phyloP scores from a whole-genome alignment of 2,888 invertebrate genomes.

The Bombylius discolor region DNA sequence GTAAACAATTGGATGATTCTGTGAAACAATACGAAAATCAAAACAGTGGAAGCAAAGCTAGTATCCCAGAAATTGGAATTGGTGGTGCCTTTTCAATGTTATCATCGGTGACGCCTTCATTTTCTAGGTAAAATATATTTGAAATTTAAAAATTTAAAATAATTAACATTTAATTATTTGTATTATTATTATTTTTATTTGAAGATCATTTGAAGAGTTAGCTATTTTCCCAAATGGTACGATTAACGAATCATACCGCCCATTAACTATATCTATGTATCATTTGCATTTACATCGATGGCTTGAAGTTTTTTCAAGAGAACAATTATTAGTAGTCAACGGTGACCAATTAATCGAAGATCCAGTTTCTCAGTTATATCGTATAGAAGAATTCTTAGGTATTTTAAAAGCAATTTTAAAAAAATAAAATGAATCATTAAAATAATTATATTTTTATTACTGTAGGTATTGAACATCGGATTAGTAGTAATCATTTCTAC shows the following conservation, averaged over 20 bases:
- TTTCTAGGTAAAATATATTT: constrained; percentile 10
- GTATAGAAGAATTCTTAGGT: constrained; percentile 78
- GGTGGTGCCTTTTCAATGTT: not conserved
- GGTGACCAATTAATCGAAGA: constrained; percentile 85
- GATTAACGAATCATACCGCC: constrained; percentile 70
- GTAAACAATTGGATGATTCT: too few species aligned
- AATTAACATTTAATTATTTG: too few species aligned
- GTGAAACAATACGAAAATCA: too few species aligned
- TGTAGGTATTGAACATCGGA: constrained; percentile 39
- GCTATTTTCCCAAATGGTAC: constrained; percentile 68
- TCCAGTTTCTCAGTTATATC: constrained; percentile 73
- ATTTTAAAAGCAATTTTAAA: constrained; percentile 9
- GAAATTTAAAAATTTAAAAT: not conserved
- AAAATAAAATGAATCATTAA: not conserved
- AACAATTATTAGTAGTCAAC: constrained; percentile 88
- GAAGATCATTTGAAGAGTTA: constrained; percentile 64
- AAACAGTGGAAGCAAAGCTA: too few species aligned
- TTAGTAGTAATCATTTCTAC: constrained; percentile 80
- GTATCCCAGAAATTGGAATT: not conserved
- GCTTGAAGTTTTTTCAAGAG: constrained; percentile 83
- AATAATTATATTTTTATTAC: not conserved
- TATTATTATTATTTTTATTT: too few species aligned
- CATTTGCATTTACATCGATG: constrained; percentile 81
- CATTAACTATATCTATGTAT: constrained; percentile 80
- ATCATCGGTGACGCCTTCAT: constrained; percentile 6